Conservation (phyloP, 2,888 invertebrate species). For the Andricus curvator region DNA sequence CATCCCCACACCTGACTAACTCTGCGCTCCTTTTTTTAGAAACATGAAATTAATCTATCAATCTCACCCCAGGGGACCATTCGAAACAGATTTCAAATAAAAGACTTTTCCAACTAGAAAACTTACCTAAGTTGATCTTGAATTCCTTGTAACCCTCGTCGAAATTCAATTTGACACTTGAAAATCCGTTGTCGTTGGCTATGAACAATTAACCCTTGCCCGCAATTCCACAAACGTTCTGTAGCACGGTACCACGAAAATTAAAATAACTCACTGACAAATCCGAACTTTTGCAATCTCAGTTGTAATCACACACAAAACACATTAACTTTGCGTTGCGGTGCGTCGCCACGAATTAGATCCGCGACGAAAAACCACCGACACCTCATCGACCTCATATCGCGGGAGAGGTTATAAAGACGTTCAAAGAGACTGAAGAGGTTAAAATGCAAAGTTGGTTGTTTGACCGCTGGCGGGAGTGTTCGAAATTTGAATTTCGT, state of each 20-base stretch:
- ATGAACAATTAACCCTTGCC: neutral
- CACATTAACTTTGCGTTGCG: neutral
- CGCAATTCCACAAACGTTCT: neutral
- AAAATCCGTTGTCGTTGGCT: neutral
- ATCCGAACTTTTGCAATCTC: neutral
- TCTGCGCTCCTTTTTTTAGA: neutral
- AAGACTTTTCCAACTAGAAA: neutral
- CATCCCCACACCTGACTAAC: neutral
- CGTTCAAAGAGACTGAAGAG: neutral
- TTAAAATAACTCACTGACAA: neutral
- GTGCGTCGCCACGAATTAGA: neutral
- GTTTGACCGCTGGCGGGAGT: conserved; percentile 5
- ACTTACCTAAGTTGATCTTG: conserved; percentile 24
- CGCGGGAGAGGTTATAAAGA: neutral
- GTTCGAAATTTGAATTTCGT: conserved; percentile 16
- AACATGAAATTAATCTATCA: conserved; percentile 25
- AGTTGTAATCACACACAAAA: neutral
- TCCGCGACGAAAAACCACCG: conserved; percentile 5
- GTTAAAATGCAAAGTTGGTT: neutral
- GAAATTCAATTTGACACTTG: conserved; percentile 20
- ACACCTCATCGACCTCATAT: conserved; percentile 6
- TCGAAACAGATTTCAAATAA: conserved; percentile 24
- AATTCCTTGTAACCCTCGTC: conserved; percentile 17
- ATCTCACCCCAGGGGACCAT: neutral
- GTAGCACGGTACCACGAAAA: neutral